Conservation (phyloP, 2,797 vertebrate genomes). For the Darevskia nairensis region DNA sequence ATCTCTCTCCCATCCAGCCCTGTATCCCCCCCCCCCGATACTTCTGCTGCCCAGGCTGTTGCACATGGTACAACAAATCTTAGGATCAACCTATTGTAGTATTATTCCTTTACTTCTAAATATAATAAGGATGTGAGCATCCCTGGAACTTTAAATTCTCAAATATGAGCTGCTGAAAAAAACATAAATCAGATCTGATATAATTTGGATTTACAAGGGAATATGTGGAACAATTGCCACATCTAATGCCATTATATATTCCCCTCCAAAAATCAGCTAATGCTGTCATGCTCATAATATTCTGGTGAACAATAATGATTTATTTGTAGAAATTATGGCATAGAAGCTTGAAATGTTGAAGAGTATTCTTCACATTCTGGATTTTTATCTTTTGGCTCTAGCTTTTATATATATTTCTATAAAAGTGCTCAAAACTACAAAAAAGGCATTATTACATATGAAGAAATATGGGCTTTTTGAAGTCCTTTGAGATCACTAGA, state of each 20-base stretch:
- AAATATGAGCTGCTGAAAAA: neutral
- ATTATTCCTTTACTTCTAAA: neutral
- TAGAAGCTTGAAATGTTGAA: conserved; percentile 19
- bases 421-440: conserved; percentile 40
- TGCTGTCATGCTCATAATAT: neutral
- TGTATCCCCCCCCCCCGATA: neutral
- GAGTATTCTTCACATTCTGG: neutral
- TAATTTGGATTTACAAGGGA: neutral
- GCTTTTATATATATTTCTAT: conserved; percentile 25
- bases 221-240: neutral
- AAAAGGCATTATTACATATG: conserved; percentile 46
- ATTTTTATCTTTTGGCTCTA: neutral
- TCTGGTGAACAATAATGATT: conserved; percentile 28
- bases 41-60: neutral
- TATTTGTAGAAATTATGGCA: neutral
- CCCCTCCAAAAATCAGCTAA: neutral
- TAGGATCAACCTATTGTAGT: neutral
- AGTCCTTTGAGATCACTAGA: conserved; percentile 42
- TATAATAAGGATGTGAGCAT: neutral
- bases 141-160: neutral
- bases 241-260: neutral
- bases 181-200: neutral
- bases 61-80: neutral
- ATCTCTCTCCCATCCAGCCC: neutral
- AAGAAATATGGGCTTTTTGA: conserved; percentile 39